Evolutionary conservation across 2,888 invertebrate genomes (phyloP), one percentile per base, ranked within the genome.

Genomic region (Zeuzera pyrina): DNA sequence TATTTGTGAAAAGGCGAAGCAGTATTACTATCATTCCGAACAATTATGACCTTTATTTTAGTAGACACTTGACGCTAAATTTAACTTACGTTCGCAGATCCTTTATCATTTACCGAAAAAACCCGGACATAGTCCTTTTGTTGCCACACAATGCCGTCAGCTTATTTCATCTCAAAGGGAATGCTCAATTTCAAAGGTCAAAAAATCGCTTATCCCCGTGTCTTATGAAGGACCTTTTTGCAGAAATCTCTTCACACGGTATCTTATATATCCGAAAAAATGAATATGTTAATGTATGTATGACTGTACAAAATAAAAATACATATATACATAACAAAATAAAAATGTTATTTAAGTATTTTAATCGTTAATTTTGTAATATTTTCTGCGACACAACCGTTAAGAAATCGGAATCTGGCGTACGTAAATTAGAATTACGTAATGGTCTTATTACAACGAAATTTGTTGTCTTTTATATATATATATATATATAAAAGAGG

Each of bases 181-280:
- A 48, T 48, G 38, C 35, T 42, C 41, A 41, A 49, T 53, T 45
- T 38, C 45, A 44, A 42, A 50, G 45, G 51, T 44, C 46, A 47
- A 36, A 47, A 38, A 24, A 26, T 33, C 32, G 31, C 31, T 38
- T 34, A n/a, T 30, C 33, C 33, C 30, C 12, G 13, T 8, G 30
- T 25, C 30, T 29, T 26, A 19, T 15, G 15, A 16, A 31, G 36
- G 34, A 36, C 37, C 47, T 52, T 48, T 49, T 48, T 34, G 42
- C 38, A 36, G 35, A 48, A 53, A 54, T 39, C 45, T 40, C 31
- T 42, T 41, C 42, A 46, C 43, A 33, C 39, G 34, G 33, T 38
- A 38, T 37, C 36, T 4, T 6, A 41, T 41, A 38, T 34, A 40
- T 43, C 39, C 30, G 14, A 40, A 42, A 35, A 45, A 38, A 46